Evolutionary conservation across 92 coral and sea anemone species (phyloP).

Genomic region (Paragorgia papillata): DNA sequence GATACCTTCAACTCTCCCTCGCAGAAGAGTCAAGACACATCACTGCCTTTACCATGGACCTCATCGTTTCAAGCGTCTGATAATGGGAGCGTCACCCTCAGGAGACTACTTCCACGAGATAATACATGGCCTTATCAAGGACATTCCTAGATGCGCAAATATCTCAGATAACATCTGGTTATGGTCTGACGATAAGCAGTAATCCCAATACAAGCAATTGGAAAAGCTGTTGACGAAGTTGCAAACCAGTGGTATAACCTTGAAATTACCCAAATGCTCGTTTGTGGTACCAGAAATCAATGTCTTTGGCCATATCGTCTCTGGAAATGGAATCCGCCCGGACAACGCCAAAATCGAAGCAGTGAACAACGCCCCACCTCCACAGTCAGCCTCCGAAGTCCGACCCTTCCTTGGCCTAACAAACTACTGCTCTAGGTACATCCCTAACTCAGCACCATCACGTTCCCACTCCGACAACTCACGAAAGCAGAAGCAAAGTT

Average conservation of each 20-base stretch:
- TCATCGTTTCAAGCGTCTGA: slow-evolving; percentile 15
- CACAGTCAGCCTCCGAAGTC: slow-evolving; percentile 56
- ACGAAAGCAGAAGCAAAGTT: slow-evolving; percentile 42
- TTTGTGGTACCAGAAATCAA: no score
- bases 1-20: slow-evolving; percentile 49
- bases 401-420: slow-evolving; percentile 51
- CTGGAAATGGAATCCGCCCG: slow-evolving; percentile 24
- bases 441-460: slow-evolving; percentile 55
- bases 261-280: slow-evolving; percentile 42
- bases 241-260: slow-evolving; percentile 51
- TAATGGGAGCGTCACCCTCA: no score
- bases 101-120: slow-evolving; percentile 63
- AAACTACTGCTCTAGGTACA: no score
- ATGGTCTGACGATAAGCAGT: slow-evolving; percentile 50
- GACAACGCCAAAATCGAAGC: slow-evolving; percentile 50
- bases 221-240: slow-evolving; percentile 43
- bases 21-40: slow-evolving; percentile 63
- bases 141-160: slow-evolving; percentile 36
- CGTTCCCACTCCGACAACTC: slow-evolving; percentile 47
- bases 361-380: slow-evolving; percentile 43
- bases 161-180: slow-evolving; percentile 64
- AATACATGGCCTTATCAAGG: slow-evolving; percentile 44
- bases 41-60: background rate
- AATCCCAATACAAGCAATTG: slow-evolving; percentile 39
- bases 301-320: no score